Evolutionary conservation across 2,113 vertebrate genomes (phyloP), one percentile per base, ranked within the genome.

Genomic region (Pachyramphus minor): DNA sequence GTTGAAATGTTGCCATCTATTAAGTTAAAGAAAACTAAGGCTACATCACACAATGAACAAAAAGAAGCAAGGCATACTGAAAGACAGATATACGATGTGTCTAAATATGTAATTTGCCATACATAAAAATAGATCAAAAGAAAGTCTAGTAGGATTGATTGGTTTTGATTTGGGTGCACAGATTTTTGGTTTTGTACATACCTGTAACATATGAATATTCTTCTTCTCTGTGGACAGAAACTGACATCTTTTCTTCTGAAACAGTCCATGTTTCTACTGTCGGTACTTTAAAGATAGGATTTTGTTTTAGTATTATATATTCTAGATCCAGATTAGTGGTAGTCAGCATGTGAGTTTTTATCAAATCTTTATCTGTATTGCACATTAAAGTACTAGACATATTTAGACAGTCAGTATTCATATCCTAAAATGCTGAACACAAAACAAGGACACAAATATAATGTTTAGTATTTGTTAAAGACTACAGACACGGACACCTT

Each of bases 241-340:
- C 95, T 72, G 98, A 98, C 97, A 98, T 96, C 96, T 98, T 98
- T 97, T 98, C 98, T 98, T 98, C 98, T 92, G 98, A 98, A 97
- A 98, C 68, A 94, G 98, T 97, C 98, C 98, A 98, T 90, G 97
- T 98, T 90, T 98, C 97, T 92, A 98, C 98, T 44, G 97, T 97
- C 21, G 98, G 98, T 93, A 98, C 98, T 98, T 98, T 95, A 98
- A 98, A 98, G 87, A 98, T 90, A 98, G 95, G 92, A 96, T 95
- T 96, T 96, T 80, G 90, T 6, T 96, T 98, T 96, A 98, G 95
- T 87, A 72, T 76, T 92, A 84, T 60, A 60, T 95, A 88, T 87
- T 97, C 78, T 92, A 90, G 72, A 89, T 35, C 91, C 92, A 96
- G 71, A 87, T 74, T 89, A 88, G 64, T 53, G 84, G 73, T 52